Evolutionary conservation across 1,140 invertebrate genomes (phyloP), one percentile per base, ranked within the genome.

Genomic region (Polyergus mexicanus): DNA sequence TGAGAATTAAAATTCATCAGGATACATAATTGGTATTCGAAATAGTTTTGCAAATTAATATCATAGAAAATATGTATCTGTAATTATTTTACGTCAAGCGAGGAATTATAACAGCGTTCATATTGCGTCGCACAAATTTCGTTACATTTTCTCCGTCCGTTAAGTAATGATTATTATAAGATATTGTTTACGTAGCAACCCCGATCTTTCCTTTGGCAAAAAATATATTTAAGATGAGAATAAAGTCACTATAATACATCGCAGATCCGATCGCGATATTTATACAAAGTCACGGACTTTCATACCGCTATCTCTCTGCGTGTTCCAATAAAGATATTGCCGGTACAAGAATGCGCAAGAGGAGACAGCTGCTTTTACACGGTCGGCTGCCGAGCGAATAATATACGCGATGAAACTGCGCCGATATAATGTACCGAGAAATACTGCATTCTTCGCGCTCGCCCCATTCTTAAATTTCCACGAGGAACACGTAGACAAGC

Each of bases 341-440:
- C 54, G 25, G 28, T 60, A 54, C 66, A 72, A 69, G 78, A 83
- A 83, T 72, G 66, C 66, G 11, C 54, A 72, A 72, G 78, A 81
- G 71, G 78, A 83, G 78, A 72, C 66, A 83, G 66, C 68, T 58
- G 38, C 78, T 83, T 83, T 83, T 83, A 83, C 72, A 83, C 19
- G 66, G 78, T 72, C 66, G 78, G 41, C 54, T 72, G 54, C 66
- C 54, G n/a, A 32, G 56, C 78, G 66, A 83, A 83, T 83, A 83
- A 81, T 71, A 60, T 81, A 60, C 78, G 72, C 51, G 77, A 71
- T 38, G 65, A 81, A 81, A 81, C 66, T 71, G 66, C 78, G 66
- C 78, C 78, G 78, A 72, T 72, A 47, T 72, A 83, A 83, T 83
- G 54, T 28, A 51, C 51, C 38, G 68, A 83, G 66, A 72, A 72